Evolutionary conservation across 2,888 invertebrate genomes (phyloP).

Genomic region (Tanytarsus gracilentus): DNA sequence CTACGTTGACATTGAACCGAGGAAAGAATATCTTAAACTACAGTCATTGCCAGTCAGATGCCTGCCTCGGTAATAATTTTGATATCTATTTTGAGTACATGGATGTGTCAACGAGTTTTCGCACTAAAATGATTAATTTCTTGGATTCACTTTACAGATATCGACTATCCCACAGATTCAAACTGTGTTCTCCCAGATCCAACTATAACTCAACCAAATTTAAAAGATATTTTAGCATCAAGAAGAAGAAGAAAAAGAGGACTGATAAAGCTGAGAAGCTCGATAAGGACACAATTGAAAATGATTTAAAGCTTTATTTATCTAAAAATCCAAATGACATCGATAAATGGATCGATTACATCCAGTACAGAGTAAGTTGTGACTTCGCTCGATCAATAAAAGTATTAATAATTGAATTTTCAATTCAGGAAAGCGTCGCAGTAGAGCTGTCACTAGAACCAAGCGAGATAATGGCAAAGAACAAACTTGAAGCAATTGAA

Average conservation of each 20-base stretch:
- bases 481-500: slow-evolving; percentile 49
- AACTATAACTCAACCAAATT: too few relatives aligned
- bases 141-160: too few relatives aligned
- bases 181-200: too few relatives aligned
- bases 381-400: background rate
- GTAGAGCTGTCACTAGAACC: background rate
- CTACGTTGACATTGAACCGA: slow-evolving; percentile 1
- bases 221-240: slow-evolving; percentile 3
- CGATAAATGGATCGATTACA: slow-evolving; percentile 51
- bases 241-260: background rate
- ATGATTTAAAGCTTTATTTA: slow-evolving; percentile 35
- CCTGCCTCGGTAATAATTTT: background rate
- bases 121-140: too few relatives aligned
- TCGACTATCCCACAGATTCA: too few relatives aligned
- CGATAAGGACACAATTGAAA: background rate
- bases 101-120: background rate
- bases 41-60: background rate
- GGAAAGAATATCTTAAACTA: slow-evolving; percentile 7
- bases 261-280: background rate
- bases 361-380: slow-evolving; percentile 48
- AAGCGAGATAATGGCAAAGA: slow-evolving; percentile 24
- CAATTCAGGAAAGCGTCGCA: background rate
- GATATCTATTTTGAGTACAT: background rate
- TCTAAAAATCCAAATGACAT: slow-evolving; percentile 47
- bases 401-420: background rate